Conservation (phyloP, 37 sponge, comb jelly and placozoan genomes). For the Theonella swinhoei region DNA sequence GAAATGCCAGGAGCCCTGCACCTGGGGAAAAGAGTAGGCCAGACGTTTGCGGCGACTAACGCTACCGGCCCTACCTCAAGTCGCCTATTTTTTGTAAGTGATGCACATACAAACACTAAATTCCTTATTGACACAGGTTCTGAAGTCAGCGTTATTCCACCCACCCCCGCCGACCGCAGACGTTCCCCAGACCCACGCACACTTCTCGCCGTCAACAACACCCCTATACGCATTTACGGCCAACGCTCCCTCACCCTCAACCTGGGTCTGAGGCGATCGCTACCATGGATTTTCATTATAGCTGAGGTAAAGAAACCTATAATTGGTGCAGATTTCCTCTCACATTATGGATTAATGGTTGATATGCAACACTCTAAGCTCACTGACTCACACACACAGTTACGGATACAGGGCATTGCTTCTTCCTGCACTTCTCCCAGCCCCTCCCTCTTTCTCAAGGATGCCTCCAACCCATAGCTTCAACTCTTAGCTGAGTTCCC, state of each 20-base stretch:
- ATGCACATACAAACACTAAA: background rate
- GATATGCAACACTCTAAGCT: slow-evolving; percentile 40
- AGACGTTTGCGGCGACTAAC: too few species aligned
- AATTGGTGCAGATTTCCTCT: slow-evolving; percentile 71
- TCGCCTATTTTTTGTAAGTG: too few species aligned
- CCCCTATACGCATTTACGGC: too few species aligned
- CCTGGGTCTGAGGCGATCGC: slow-evolving; percentile 48
- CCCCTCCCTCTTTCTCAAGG: slow-evolving; percentile 32
- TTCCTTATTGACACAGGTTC: slow-evolving; percentile 59
- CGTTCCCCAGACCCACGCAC: too few species aligned
- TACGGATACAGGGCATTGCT: slow-evolving; percentile 36
- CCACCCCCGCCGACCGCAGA: too few species aligned
- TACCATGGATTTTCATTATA: slow-evolving; percentile 72
- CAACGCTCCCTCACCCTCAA: slow-evolving; percentile 68
- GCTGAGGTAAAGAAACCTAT: slow-evolving; percentile 73
- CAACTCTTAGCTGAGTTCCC: slow-evolving; percentile 59
- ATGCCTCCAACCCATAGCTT: slow-evolving; percentile 29
- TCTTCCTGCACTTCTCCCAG: slow-evolving; percentile 15
- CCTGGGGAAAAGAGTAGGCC: slow-evolving; percentile 52
- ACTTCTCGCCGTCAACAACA: too few species aligned
- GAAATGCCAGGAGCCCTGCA: slow-evolving; percentile 40
- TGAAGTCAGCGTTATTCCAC: slow-evolving; percentile 60
- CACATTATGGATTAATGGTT: slow-evolving; percentile 59
- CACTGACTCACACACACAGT: slow-evolving; percentile 33
- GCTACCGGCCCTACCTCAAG: slow-evolving; percentile 73